A percentile compares a stretch with the other conserved stretches of the same genome.
phyloP scores from a whole-genome alignment of 2,797 vertebrate species.

The Scleropages formosus region DNA sequence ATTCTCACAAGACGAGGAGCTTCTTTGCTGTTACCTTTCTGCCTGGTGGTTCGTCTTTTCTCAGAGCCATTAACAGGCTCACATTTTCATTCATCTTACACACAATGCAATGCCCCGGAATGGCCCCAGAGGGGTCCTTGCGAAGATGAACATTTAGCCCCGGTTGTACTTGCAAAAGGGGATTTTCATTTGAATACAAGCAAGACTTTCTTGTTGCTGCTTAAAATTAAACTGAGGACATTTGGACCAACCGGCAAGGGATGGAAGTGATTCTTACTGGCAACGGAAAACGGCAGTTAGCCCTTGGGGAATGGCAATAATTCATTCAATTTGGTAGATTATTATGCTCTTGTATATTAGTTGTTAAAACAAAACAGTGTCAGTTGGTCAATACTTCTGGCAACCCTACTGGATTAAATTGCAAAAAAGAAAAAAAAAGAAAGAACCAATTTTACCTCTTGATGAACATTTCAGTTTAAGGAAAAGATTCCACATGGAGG shows the following conservation, averaged over 20 bases:
- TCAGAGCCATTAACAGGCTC: slow-evolving; percentile 43
- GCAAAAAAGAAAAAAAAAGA: no score
- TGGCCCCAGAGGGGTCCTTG: slow-evolving; percentile 38
- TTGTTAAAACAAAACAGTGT: not conserved
- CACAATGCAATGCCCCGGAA: slow-evolving; percentile 44
- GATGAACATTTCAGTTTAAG: no score
- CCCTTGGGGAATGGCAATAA: not conserved
- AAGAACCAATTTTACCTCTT: no score
- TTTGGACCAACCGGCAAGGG: not conserved
- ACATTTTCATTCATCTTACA: slow-evolving; percentile 45
- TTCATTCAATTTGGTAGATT: slow-evolving; percentile 1
- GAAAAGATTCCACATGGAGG: no score
- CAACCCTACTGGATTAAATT: no score
- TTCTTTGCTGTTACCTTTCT: slow-evolving; percentile 35
- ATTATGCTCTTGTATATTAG: not conserved
- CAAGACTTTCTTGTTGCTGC: not conserved
- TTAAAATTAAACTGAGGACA: not conserved
- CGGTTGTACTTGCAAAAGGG: slow-evolving; percentile 24
- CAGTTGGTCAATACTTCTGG: not conserved
- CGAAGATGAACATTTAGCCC: slow-evolving; percentile 33
- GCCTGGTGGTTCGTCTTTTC: slow-evolving; percentile 36
- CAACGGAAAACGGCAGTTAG: not conserved
- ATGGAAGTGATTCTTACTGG: not conserved
- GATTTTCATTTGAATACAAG: not conserved
- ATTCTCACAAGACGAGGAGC: no score